Base-by-base conservation (phyloP, 2,113 vertebrate genomes). In the Clarias macrocephalus region DNA sequence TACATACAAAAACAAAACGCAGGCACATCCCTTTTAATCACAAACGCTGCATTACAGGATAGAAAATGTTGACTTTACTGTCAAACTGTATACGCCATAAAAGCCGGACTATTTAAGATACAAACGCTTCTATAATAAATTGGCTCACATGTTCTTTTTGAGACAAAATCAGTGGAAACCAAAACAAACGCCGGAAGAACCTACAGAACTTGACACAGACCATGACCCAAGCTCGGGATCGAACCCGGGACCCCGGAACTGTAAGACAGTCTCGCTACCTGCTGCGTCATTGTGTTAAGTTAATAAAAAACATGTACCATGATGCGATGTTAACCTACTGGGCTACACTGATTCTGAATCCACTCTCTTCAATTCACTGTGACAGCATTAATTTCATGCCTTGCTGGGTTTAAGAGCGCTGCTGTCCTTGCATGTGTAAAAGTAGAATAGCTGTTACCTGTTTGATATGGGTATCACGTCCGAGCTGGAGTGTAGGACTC, bases 361-460 rank as follows among this genome's bases (percentile, higher is more conserved):
- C 72, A 77, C 72, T 77, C 42, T 25, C 42, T 84, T 73, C 65
- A 56, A 33, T 85, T 85, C 37, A 30, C 13, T 77, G 54, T 65
- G 72, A 85, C 73, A 77, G 25, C n/a, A 66, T 65, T 62, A 62
- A 79, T 85, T 77, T 85, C 73, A 85, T 28, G 57, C 84, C 77
- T 76, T 85, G 59, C 42, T 48, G 57, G 10, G 11, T 76, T 76
- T 77, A 37, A 52, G 73, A 63, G 25, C 73, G 21, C 59, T 37
- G 15, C 42, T 85, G 73, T 60, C 70, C 72, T 76, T 77, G 57
- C 37, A 85, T 65, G 72, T 65, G 72, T 52, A 77, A 54, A 79
- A 79, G 73, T 15, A 63, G 84, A 84, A 84, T 62, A 68, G 28
- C 65, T 37, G 48, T 57, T 83, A 42, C 70, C 37, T 70, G 63